Evolutionary conservation across 2,797 vertebrate genomes (phyloP).

Genomic region (Lepidocolaptes lacrymiger): DNA sequence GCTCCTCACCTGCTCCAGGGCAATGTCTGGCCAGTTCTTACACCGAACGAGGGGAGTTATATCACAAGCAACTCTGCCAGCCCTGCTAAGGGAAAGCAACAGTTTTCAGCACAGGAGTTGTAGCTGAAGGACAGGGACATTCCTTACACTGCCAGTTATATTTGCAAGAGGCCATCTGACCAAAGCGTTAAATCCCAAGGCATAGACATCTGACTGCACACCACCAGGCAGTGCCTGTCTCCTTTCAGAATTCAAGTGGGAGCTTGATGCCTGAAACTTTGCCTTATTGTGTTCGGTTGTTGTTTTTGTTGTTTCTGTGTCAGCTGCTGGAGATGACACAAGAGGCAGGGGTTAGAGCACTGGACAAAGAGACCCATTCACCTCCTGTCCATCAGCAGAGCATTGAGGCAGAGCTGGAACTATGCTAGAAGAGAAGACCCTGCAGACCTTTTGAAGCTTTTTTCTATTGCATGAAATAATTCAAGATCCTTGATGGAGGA

Average conservation of each 20-base stretch:
- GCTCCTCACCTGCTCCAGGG: not conserved
- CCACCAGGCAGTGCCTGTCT: conserved; percentile 44
- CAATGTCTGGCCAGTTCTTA: not conserved
- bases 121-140: not conserved
- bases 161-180: not conserved
- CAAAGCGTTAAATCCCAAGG: not conserved
- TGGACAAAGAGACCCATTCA: conserved; percentile 44
- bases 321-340: conserved; percentile 61
- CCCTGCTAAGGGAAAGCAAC: not conserved
- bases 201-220: not conserved
- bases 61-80: not conserved
- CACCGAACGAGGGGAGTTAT: not conserved
- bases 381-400: not conserved
- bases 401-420: not conserved
- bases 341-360: not conserved
- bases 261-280: conserved; percentile 11
- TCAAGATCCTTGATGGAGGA: not conserved
- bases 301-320: conserved; percentile 18
- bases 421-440: not conserved
- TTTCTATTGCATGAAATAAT: conserved; percentile 6
- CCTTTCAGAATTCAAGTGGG: conserved; percentile 7
- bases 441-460: conserved; percentile 18
- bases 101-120: not conserved
- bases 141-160: not conserved
- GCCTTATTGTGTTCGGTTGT: not conserved